Percentiles rank a stretch among this genome's conserved stretches.
These are phyloP conservation scores for Sylvia atricapilla DNA, from an alignment of 2,113 vertebrate genomes.

Conservation along the genomic window DNA sequence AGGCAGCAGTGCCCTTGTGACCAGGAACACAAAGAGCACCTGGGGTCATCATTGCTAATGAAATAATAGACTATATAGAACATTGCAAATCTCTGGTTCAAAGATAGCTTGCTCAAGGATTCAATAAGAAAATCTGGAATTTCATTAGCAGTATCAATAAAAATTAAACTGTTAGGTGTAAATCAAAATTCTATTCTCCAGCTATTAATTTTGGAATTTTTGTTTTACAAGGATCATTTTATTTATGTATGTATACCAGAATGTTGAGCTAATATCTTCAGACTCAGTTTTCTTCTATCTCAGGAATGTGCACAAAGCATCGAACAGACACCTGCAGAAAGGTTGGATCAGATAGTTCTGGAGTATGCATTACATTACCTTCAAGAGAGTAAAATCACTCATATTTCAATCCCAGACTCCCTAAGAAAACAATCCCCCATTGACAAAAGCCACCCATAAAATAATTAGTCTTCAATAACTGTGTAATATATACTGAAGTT, in stretches of 20 bases:
- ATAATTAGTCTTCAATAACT: background rate
- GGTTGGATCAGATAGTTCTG: background rate
- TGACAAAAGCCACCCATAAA: background rate
- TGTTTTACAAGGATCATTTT: background rate
- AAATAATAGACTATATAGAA: background rate
- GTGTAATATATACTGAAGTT: background rate
- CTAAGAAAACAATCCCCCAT: background rate
- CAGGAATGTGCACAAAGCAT: background rate
- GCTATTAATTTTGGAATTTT: background rate
- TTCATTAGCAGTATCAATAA: background rate
- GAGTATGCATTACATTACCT: background rate
- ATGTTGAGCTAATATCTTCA: background rate
- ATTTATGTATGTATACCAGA: background rate
- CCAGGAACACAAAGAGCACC: background rate
- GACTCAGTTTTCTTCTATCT: background rate
- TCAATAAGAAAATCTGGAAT: background rate
- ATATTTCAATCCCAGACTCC: background rate
- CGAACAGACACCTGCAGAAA: background rate
- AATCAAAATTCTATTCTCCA: background rate
- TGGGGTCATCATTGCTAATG: background rate
- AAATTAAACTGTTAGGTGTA: background rate
- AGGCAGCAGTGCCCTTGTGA: background rate
- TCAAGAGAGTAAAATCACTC: background rate
- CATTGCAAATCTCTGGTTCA: background rate
- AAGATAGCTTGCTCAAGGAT: background rate